Evolutionary conservation across 2,797 vertebrate genomes (phyloP).

Genomic region (Chlorospingus semifuscus): DNA sequence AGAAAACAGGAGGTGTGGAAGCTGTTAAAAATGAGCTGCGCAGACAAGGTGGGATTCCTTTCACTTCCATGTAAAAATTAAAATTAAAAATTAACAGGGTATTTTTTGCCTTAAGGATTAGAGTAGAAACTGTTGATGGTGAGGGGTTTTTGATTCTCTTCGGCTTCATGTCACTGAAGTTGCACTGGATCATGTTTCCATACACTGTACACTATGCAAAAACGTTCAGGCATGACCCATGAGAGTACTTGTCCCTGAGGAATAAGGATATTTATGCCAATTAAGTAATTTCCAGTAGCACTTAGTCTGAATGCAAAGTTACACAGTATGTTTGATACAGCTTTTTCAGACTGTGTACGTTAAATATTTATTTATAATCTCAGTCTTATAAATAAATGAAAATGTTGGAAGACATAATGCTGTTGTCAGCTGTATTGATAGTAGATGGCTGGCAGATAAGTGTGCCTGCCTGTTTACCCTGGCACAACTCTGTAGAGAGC

Average conservation of each 20-base stretch:
- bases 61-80: neutral
- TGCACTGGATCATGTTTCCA: neutral
- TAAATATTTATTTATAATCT: neutral
- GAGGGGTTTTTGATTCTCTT: neutral
- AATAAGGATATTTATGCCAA: neutral
- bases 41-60: conserved; percentile 87
- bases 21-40: conserved; percentile 96
- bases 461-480: neutral
- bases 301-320: neutral
- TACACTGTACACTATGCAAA: neutral
- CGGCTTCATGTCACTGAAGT: neutral
- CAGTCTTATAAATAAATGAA: neutral
- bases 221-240: neutral
- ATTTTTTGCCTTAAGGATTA: neutral
- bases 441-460: neutral
- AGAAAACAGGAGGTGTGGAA: conserved; percentile 97
- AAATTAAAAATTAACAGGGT: neutral
- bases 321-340: neutral
- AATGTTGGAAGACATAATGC: neutral
- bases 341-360: neutral
- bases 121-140: neutral
- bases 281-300: neutral
- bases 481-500: neutral
- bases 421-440: neutral
- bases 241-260: neutral